Conservation (phyloP, 2,888 invertebrate genomes). For the Danaus chrysippus region DNA sequence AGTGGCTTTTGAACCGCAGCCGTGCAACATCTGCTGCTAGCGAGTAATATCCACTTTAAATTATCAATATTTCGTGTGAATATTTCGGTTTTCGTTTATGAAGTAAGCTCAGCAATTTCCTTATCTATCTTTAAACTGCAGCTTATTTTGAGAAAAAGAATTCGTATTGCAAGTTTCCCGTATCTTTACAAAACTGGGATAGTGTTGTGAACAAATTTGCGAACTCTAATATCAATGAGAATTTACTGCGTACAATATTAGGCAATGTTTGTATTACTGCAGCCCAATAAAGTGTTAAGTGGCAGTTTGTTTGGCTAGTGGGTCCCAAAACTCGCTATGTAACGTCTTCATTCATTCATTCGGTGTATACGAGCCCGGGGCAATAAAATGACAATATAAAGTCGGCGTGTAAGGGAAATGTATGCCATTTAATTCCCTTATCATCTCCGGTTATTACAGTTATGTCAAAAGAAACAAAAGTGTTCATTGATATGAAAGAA, state of each 20-base stretch:
- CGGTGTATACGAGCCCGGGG: conserved; percentile 28
- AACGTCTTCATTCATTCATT: conserved; percentile 27
- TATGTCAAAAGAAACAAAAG: conserved; percentile 2
- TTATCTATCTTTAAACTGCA: too few species aligned
- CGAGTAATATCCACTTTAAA: neutral
- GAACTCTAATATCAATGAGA: conserved; percentile 3
- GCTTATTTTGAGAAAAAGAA: too few species aligned
- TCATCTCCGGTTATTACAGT: conserved; percentile 13
- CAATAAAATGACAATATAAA: conserved; percentile 41
- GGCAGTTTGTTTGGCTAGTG: conserved; percentile 41
- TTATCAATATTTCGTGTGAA: neutral
- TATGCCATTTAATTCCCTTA: conserved; percentile 23
- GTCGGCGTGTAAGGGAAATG: conserved; percentile 10
- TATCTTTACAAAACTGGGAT: too few species aligned
- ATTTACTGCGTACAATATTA: conserved; percentile 15
- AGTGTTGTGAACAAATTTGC: neutral
- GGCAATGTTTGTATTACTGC: conserved; percentile 26
- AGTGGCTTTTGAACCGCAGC: conserved; percentile 7
- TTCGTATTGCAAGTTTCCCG: too few species aligned
- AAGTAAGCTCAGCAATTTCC: too few species aligned
- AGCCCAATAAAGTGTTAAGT: conserved; percentile 47
- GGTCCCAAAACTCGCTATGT: conserved; percentile 35
- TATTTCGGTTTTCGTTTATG: neutral
- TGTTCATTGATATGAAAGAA: too few species aligned
- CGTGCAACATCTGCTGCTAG: neutral